phyloP scores from a whole-genome alignment of 2,888 invertebrate genomes.

The Ethmia dodecea region DNA sequence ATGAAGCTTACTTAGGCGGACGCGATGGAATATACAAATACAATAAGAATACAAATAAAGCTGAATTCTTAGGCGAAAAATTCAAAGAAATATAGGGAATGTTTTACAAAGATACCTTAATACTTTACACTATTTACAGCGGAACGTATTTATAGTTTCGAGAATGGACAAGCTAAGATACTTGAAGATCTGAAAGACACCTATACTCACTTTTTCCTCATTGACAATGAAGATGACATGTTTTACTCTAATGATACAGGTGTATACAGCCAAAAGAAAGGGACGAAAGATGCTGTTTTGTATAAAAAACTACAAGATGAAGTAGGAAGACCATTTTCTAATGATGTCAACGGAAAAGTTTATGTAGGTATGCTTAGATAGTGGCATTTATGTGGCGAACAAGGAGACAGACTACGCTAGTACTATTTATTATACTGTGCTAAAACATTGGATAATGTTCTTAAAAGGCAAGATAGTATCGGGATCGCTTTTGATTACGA shows the following conservation, averaged over 20 bases:
- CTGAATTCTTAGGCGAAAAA: conserved; percentile 33
- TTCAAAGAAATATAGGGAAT: conserved; percentile 47
- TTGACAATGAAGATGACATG: conserved; percentile 43
- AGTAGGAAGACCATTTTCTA: conserved; percentile 41
- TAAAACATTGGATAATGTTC: conserved; percentile 29
- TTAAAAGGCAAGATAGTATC: conserved; percentile 42
- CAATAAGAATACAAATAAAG: conserved; percentile 34
- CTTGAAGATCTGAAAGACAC: conserved; percentile 54
- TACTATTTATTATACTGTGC: no score
- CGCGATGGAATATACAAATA: conserved; percentile 58
- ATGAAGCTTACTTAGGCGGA: conserved; percentile 50
- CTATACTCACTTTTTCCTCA: conserved; percentile 50
- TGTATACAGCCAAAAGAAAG: conserved; percentile 44
- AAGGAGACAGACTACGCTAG: no score
- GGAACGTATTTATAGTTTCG: conserved; percentile 42
- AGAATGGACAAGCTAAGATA: conserved; percentile 32
- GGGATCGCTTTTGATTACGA: conserved; percentile 54
- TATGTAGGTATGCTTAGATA: conserved; percentile 37
- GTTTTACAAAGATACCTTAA: conserved; percentile 44
- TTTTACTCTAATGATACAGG: conserved; percentile 53
- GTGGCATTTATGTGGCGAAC: conserved; percentile 44
- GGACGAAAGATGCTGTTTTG: conserved; percentile 36
- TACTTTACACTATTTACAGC: conserved; percentile 50
- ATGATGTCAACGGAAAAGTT: conserved; percentile 39
- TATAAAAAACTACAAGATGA: conserved; percentile 24